Evolutionary conservation across 2,888 invertebrate genomes (phyloP).

Genomic region (Chaetoderma sp.): DNA sequence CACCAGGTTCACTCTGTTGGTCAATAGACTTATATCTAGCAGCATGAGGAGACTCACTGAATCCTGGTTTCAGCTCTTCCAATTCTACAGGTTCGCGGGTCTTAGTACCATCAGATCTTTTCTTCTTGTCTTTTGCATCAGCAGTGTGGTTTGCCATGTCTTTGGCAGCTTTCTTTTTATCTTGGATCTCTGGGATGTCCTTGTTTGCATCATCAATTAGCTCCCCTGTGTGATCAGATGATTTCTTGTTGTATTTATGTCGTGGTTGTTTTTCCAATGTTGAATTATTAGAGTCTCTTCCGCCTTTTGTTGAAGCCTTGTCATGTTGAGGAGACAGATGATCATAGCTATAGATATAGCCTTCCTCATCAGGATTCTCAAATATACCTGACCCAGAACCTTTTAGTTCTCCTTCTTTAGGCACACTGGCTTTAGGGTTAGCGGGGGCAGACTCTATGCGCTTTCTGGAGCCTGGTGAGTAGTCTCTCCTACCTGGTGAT

Average conservation of each 20-base stretch:
- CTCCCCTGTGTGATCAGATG: too few relatives aligned
- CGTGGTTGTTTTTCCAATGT: neutral
- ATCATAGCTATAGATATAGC: slow-evolving; percentile 44
- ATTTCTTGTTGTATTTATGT: too few relatives aligned
- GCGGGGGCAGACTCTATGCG: neutral
- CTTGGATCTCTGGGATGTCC: too few relatives aligned
- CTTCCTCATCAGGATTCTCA: slow-evolving; percentile 45
- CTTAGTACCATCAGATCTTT: too few relatives aligned
- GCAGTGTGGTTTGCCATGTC: too few relatives aligned
- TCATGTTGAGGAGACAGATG: slow-evolving; percentile 23
- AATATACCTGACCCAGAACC: slow-evolving; percentile 34
- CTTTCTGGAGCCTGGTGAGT: neutral
- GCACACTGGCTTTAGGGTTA: neutral
- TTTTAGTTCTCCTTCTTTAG: slow-evolving; percentile 6
- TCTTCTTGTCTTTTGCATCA: too few relatives aligned
- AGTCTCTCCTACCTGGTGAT: neutral
- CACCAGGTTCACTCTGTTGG: slow-evolving; percentile 31
- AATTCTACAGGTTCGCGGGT: too few relatives aligned
- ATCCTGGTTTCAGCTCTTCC: too few relatives aligned
- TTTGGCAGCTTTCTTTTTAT: too few relatives aligned
- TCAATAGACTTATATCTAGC: slow-evolving; percentile 31
- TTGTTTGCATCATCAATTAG: too few relatives aligned
- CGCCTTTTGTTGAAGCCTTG: neutral
- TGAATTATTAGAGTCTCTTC: neutral
- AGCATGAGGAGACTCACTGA: too few relatives aligned